phyloP scores from a whole-genome alignment of 2,888 invertebrate species.

The Seira musarum region DNA sequence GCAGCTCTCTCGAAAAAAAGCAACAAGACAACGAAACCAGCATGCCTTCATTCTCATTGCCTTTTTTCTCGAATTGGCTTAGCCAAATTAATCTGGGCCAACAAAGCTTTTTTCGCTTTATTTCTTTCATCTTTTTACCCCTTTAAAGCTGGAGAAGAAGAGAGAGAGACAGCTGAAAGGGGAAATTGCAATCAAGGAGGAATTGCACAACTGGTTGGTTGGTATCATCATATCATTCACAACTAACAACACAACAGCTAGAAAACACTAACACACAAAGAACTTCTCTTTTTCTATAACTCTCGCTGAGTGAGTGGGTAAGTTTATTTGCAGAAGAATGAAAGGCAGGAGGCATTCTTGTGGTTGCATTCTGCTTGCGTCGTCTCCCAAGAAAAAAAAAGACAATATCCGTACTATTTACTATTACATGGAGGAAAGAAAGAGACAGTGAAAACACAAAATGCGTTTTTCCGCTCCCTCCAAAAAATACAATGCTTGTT shows the following conservation, averaged over 20 bases:
- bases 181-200: slow-evolving; percentile 53
- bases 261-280: too few relatives aligned
- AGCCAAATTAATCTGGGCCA: slow-evolving; percentile 57
- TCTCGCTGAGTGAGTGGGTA: too few relatives aligned
- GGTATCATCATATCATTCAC: slow-evolving; percentile 41
- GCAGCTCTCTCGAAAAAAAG: slow-evolving; percentile 30
- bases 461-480: too few relatives aligned
- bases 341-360: slow-evolving; percentile 2
- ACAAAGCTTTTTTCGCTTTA: slow-evolving; percentile 26
- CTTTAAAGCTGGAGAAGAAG: slow-evolving; percentile 16
- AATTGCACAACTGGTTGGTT: slow-evolving; percentile 54
- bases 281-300: too few relatives aligned
- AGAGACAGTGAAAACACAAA: background rate
- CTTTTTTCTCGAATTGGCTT: slow-evolving; percentile 54
- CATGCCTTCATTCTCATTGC: slow-evolving; percentile 33
- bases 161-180: slow-evolving; percentile 53
- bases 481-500: too few relatives aligned
- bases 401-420: slow-evolving; percentile 20
- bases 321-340: too few relatives aligned
- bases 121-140: slow-evolving; percentile 5
- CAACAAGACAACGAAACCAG: slow-evolving; percentile 50
- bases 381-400: slow-evolving; percentile 14
- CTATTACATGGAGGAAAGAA: background rate
- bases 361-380: slow-evolving; percentile 23
- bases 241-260: too few relatives aligned